Percentiles rank a stretch among this genome's conserved stretches.
These are phyloP conservation scores for Calameuta idolon DNA, from an alignment of 2,888 invertebrate species.

Conservation along the genomic window DNA sequence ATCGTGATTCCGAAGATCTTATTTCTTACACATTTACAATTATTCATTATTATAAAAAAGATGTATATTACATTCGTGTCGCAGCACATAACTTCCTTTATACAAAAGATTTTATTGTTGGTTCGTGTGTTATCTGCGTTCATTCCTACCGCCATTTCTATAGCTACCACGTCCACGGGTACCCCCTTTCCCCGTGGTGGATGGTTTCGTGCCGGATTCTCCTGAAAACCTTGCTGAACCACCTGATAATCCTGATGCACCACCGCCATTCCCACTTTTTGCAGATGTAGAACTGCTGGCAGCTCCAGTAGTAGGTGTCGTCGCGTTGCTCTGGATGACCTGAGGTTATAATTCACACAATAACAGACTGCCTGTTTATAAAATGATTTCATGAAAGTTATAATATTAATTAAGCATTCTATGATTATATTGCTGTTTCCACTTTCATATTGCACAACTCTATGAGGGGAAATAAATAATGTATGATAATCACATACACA, in stretches of 20 bases:
- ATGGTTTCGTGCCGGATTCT: constrained; percentile 52
- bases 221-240: constrained; percentile 43
- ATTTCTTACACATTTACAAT: constrained; percentile 31
- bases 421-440: too few relatives aligned
- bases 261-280: constrained; percentile 55
- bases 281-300: constrained; percentile 50
- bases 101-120: constrained; percentile 33
- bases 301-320: constrained; percentile 42
- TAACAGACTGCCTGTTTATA: background rate
- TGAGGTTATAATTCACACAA: constrained; percentile 16
- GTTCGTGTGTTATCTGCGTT: constrained; percentile 61
- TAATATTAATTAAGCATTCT: too few relatives aligned
- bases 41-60: constrained; percentile 37
- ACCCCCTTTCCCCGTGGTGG: constrained; percentile 51
- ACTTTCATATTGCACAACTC: background rate
- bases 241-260: constrained; percentile 19
- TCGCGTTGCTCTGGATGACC: constrained; percentile 53
- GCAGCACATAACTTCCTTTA: constrained; percentile 16
- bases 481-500: background rate
- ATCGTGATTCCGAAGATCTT: constrained; percentile 11
- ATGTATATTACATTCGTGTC: constrained; percentile 44
- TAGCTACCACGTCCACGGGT: constrained; percentile 60
- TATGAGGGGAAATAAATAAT: background rate
- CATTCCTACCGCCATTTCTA: constrained; percentile 59
- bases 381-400: background rate